Evolutionary conservation across 2,113 vertebrate species (phyloP).

Genomic region (Malurus elegans): DNA sequence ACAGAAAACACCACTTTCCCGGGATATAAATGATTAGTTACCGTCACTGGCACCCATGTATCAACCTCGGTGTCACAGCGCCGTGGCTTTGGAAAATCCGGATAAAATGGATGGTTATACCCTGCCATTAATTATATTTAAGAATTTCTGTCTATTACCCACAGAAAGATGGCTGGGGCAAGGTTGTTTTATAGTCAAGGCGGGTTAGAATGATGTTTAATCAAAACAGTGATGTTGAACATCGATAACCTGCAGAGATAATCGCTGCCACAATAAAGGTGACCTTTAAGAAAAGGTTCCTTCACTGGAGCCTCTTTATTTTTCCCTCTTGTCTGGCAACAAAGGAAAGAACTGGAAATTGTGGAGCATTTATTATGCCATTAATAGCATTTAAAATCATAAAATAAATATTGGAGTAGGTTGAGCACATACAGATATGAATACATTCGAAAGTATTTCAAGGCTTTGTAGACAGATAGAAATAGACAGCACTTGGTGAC

Average conservation of each 20-base stretch:
- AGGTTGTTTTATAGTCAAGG: neutral
- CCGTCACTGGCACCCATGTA: neutral
- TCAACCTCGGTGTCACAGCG: neutral
- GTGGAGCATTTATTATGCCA: slow-evolving; percentile 32
- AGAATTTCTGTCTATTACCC: neutral
- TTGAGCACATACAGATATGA: neutral
- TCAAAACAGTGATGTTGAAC: neutral
- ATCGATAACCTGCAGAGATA: slow-evolving; percentile 38
- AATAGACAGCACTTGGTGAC: neutral
- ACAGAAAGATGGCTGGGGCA: neutral
- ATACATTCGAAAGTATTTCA: neutral
- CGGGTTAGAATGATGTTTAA: neutral
- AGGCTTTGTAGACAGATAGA: neutral
- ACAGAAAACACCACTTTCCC: neutral
- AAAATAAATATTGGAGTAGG: neutral
- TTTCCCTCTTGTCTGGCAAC: slow-evolving; percentile 3
- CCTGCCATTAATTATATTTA: neutral
- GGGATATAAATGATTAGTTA: neutral
- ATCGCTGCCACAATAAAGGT: slow-evolving; percentile 43
- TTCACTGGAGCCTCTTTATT: slow-evolving; percentile 26
- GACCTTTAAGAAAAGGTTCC: slow-evolving; percentile 56
- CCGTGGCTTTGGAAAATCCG: neutral
- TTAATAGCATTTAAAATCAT: slow-evolving; percentile 41
- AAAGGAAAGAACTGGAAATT: slow-evolving; percentile 40
- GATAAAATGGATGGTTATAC: neutral